phyloP scores from a whole-genome alignment of 2,888 invertebrate species.

The Leucophenga montana region DNA sequence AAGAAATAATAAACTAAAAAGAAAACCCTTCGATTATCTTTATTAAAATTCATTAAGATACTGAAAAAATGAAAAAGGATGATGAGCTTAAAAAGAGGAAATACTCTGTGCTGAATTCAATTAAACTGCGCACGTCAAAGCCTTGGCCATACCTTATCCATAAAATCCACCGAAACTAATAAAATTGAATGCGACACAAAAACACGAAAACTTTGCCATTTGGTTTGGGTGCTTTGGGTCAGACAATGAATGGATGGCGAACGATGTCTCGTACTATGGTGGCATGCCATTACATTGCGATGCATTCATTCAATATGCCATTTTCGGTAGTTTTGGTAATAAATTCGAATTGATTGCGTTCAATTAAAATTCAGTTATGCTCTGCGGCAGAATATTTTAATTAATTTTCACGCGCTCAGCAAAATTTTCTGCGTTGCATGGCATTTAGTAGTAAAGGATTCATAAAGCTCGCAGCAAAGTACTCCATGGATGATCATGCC shows the following conservation, averaged over 20 bases:
- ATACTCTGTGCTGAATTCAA: conserved; percentile 51
- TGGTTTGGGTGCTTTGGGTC: conserved; percentile 53
- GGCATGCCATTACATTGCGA: too few species aligned
- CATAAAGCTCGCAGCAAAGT: neutral
- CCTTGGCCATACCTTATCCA: neutral
- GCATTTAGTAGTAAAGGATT: conserved; percentile 1
- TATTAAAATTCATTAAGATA: conserved; percentile 25
- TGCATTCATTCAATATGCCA: conserved; percentile 22
- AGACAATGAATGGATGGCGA: too few species aligned
- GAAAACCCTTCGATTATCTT: neutral
- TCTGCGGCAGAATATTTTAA: conserved; percentile 70
- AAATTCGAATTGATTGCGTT: conserved; percentile 73
- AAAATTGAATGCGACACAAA: neutral
- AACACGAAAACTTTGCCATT: conserved; percentile 35
- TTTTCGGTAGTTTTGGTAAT: conserved; percentile 41
- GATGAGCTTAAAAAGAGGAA: conserved; percentile 26
- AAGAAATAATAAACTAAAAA: neutral
- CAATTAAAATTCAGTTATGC: conserved; percentile 73
- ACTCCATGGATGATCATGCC: conserved; percentile 1
- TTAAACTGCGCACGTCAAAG: conserved; percentile 37
- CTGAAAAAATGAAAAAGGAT: neutral
- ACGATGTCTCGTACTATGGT: too few species aligned
- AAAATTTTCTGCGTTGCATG: conserved; percentile 49
- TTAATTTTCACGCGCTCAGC: conserved; percentile 73
- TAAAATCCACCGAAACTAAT: conserved; percentile 7